Evolutionary conservation across 2,888 invertebrate species (phyloP).

Genomic region (Netelia melanura): DNA sequence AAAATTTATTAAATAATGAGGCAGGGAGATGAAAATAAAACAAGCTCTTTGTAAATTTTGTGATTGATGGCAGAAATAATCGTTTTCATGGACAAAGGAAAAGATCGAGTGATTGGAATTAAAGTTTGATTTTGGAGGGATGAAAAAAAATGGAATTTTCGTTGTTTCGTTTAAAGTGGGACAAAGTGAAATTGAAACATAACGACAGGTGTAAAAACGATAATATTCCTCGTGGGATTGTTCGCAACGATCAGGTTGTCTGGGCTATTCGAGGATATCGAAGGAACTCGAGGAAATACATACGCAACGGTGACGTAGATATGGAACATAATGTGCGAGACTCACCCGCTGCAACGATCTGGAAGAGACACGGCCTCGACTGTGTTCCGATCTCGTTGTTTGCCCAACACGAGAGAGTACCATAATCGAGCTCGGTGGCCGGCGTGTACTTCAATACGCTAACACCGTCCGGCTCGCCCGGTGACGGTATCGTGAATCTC

Average conservation of each 20-base stretch:
- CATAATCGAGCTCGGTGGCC: conserved; percentile 91
- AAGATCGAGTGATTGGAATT: too few species aligned
- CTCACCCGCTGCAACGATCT: conserved; percentile 95
- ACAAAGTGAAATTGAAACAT: too few species aligned
- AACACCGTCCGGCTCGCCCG: conserved; percentile 89
- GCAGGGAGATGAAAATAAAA: too few species aligned
- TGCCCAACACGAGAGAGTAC: conserved; percentile 94
- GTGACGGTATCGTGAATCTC: conserved; percentile 87
- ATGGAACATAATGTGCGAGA: background rate
- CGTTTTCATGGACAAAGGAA: too few species aligned
- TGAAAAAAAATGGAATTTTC: too few species aligned
- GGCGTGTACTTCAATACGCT: conserved; percentile 86
- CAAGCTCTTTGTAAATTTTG: too few species aligned
- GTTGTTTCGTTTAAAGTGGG: too few species aligned
- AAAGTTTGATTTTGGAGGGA: too few species aligned
- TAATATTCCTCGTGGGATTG: background rate
- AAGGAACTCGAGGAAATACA: background rate
- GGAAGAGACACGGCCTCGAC: conserved; percentile 93
- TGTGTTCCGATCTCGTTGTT: conserved; percentile 94
- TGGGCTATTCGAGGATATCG: background rate
- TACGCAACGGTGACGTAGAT: background rate
- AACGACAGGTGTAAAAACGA: background rate
- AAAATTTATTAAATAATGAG: too few species aligned
- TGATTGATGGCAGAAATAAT: too few species aligned
- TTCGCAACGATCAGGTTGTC: background rate